Base-by-base conservation (phyloP, 2,888 invertebrate genomes). In the Smittia aterrima region DNA sequence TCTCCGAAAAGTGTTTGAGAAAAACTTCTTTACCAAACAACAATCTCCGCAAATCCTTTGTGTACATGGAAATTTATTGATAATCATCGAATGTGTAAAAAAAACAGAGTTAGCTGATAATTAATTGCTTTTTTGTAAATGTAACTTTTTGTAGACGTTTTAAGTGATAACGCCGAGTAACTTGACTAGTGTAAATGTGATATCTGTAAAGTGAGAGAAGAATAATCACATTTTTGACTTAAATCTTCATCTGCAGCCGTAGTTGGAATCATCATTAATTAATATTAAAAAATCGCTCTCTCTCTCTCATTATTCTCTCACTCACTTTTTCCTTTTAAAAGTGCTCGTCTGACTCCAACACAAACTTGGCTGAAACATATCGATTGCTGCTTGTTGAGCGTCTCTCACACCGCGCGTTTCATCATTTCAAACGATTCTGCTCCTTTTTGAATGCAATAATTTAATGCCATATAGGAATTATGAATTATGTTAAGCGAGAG, bases 181-280 rank as follows among this genome's bases (percentile, higher is more conserved):
- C n/a, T n/a, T n/a, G n/a, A 22, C 20, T 71, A 54, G 70, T 71
- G 70, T 71, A 71, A 20, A 71, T 71, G 70, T 71, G 70, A 71
- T 71, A 71, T 71, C 22, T 71, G 70, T 71, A 54, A 71, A 71
- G n/a, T 13, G 25, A 71, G 25, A 58, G 22, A 58, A 58, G 58
- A 58, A 58, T 58, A 58, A 58, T 58, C 58, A 20, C 58, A 58
- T 58, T n/a, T n/a, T n/a, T n/a, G n/a, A 58, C 20, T 18, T 22
- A 58, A 58, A 18, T n/a, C n/a, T n/a, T n/a, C 38, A 7, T 38
- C 38, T 38, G 38, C 38, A 47, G 4, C 47, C 3, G n/a, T 7
- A 47, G 47, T n/a, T 38, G 38, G 47, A 47, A n/a, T n/a, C n/a
- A n/a, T n/a, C n/a, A n/a, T n/a, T 47, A 11, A 47, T 47, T 47